Evolutionary conservation across 2,888 invertebrate genomes (phyloP), one percentile per base, ranked within the genome.

Genomic region (Rhagonycha fulva): DNA sequence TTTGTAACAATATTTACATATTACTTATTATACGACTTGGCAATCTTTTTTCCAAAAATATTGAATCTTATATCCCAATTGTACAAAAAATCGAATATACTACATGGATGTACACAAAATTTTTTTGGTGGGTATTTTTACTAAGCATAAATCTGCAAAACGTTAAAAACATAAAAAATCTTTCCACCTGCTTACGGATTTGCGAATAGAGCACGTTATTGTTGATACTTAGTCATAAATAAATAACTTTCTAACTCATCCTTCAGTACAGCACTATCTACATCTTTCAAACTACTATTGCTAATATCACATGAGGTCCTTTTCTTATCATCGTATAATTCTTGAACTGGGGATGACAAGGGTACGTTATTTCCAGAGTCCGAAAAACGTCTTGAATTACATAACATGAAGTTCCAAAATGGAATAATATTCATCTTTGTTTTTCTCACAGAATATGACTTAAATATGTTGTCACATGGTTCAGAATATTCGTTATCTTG

Each of bases 161-260:
- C 19, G 19, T 19, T 19, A 2, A 19, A 19, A 19, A 1, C 19
- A 19, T 2, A 1, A 19, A 19, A 19, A 19, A 19, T 19, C 19
- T 2, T 2, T 2, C 2, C 19, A 19, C 19, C 19, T 19, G 19
- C 19, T 19, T 19, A 19, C 19, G 19, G 19, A 1, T 19, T 19
- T 19, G 5, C 1, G 5, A 32, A 32, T n/a, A n/a, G 4, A n/a
- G 32, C 32, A 32, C 5, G n/a, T 24, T 66, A 66, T 12, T 66
- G 69, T 30, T 47, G 69, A 30, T 69, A 47, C 23, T 83, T 80
- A 12, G 23, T 30, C 32, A 69, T 72, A 26, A 47, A 11, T 23
- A 76, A 72, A 62, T 89, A 89, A 9, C 85, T 83, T 3, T 87
- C 86, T n/a, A 89, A 85, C 80, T 89, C 89, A 72, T 89, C 89